Conservation (phyloP, 2,113 vertebrate species). For the Thunnus thynnus region DNA sequence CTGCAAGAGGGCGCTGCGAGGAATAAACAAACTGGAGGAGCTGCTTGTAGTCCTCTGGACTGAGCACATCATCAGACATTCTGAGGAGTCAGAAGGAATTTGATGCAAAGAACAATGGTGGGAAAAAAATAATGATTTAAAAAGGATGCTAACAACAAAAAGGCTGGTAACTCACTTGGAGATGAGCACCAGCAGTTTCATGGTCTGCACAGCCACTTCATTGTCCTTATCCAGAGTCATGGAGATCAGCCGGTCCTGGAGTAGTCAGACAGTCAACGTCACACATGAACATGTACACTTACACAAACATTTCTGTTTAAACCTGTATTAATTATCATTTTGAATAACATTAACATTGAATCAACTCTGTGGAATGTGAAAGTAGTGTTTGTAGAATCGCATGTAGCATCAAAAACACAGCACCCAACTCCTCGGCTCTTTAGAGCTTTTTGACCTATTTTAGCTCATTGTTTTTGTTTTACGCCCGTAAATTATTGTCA, state of each 20-base stretch:
- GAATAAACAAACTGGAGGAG: slow-evolving; percentile 90
- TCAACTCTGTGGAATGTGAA: too few relatives aligned
- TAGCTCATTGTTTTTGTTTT: background rate
- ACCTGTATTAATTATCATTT: background rate
- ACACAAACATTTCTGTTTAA: background rate
- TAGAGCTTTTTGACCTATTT: background rate
- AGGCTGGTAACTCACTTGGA: slow-evolving; percentile 87
- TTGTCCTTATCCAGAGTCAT: slow-evolving; percentile 94
- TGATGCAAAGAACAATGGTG: background rate
- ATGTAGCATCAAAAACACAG: background rate
- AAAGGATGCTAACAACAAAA: background rate
- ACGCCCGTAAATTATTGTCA: too few relatives aligned
- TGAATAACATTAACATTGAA: too few relatives aligned
- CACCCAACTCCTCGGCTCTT: too few relatives aligned
- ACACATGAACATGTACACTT: background rate
- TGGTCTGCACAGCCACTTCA: slow-evolving; percentile 92
- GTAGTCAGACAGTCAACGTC: slow-evolving; percentile 34
- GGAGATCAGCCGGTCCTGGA: slow-evolving; percentile 91
- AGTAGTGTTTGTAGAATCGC: too few relatives aligned
- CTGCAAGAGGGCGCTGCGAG: slow-evolving; percentile 89
- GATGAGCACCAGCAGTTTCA: slow-evolving; percentile 91
- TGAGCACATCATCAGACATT: slow-evolving; percentile 85
- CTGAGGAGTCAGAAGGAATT: slow-evolving; percentile 74
- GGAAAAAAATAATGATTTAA: background rate
- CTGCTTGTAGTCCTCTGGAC: slow-evolving; percentile 85